Base-by-base conservation (phyloP, 2,113 vertebrate species). In the Bostrychus sinensis region DNA sequence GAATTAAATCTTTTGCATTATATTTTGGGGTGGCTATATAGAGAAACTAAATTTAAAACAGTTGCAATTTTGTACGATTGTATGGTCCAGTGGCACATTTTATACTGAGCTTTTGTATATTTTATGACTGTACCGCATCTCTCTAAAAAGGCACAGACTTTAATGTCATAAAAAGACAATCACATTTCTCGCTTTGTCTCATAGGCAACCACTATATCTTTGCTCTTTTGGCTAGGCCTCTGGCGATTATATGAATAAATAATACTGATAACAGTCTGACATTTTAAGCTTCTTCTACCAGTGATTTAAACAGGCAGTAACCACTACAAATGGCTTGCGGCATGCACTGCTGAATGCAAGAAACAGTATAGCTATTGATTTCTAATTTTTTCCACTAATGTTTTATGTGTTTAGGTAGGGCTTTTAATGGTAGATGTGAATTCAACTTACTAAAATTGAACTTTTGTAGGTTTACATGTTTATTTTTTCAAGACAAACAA, bases 351-450 rank as follows among this genome's bases (percentile, higher is more conserved):
- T 45, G 45, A 48, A 25, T 25, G 45, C 45, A 25, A 48, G 22
- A 48, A 48, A 48, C 22, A 25, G 45, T 22, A 23, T 11, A 48
- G n/a, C n/a, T 48, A 48, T 48, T 7, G 22, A 48, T 48, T 42
- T 42, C 7, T 42, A 42, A 16, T 42, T 16, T 48, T 22, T 25
- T 48, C 45, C 45, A 25, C 45, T 5, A 20, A n/a, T n/a, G n/a
- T n/a, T n/a, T n/a, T n/a, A n/a, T n/a, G n/a, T n/a, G n/a, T n/a
- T n/a, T n/a, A n/a, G n/a, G n/a, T n/a, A n/a, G n/a, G n/a, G n/a
- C n/a, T n/a, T n/a, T n/a, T n/a, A n/a, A n/a, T n/a, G n/a, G n/a
- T n/a, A n/a, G n/a, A n/a, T n/a, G n/a, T n/a, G n/a, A n/a, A n/a
- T n/a, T n/a, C n/a, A n/a, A n/a, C n/a, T n/a, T n/a, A n/a, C n/a